These are phyloP conservation scores for Eolophus roseicapilla DNA, from an alignment of 2,113 vertebrate genomes.

Conservation along the genomic window DNA sequence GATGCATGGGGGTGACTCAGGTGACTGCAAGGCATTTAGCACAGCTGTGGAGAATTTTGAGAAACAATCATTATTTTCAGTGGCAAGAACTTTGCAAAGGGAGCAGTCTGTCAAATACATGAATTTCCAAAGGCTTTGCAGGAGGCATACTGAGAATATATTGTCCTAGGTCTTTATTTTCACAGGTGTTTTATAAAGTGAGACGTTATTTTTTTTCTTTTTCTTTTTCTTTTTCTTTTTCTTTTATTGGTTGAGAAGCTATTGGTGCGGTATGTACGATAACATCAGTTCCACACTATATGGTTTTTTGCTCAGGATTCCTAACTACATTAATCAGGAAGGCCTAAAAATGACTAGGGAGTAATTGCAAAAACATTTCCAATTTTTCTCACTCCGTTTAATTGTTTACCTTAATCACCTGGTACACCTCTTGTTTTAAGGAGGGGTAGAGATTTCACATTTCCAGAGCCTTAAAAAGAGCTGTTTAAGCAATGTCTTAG, in stretches of 20 bases:
- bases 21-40: background rate
- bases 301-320: background rate
- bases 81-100: background rate
- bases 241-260: background rate
- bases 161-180: background rate
- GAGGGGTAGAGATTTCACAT: background rate
- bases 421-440: background rate
- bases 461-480: background rate
- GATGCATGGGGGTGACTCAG: rapidly evolving
- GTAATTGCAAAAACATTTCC: background rate
- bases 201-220: background rate
- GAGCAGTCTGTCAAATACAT: background rate
- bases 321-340: background rate
- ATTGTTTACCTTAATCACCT: background rate
- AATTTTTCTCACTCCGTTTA: background rate
- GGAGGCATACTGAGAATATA: background rate
- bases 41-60: background rate
- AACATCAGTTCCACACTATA: background rate
- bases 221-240: background rate
- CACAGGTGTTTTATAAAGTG: background rate
- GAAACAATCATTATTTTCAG: background rate
- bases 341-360: background rate
- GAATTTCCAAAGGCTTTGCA: background rate
- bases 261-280: background rate
- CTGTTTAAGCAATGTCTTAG: background rate